Base-by-base conservation (phyloP, 2,113 vertebrate genomes). In the Apteryx owenii region DNA sequence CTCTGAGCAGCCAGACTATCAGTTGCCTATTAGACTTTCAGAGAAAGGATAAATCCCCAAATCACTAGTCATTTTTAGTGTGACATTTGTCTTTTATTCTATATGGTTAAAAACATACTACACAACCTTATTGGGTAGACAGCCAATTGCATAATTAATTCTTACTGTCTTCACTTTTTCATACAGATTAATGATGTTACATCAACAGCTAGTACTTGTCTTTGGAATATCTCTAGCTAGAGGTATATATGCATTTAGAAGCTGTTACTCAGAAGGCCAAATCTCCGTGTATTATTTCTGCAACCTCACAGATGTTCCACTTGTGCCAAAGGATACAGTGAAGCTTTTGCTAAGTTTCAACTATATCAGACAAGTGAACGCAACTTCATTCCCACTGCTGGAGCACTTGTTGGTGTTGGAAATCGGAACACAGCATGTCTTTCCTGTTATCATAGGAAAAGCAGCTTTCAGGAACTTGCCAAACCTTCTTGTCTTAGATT, bases 401-500 rank as follows among this genome's bases (percentile, higher is more conserved):
- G 93, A 96, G 46, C 66, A 62, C 62, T 96, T 99, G 62, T 9
- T 60, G 5, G 1, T 96, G 17, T 75, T 99, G 60, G 96, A 98
- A 70, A 96, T 99, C 0, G 98, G 98, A n/a, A 5, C 0, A 0
- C 99, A 99, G 79, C 2, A 15, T 0, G 96, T 93, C 6, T 21
- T 2, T 48, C 70, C n/a, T 21, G 93, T 99, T 9, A 78, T 84
- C 21, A 95, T 99, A 44, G 97, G 95, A 83, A 98, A 96, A 88
- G 97, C 98, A 48, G 97, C 99, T 5, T 99, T 99, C 97, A 97
- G 95, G 81, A 96, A 98, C 68, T 94, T 99, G 91, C 98, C 97
- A 54, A 98, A 97, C 14, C 96, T 99, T 79, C 73, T 6, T 19
- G 1, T 76, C 61, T 96, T 99, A 75, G 97, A 99, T 65, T 96